phyloP scores from a whole-genome alignment of 2,113 vertebrate genomes.

The Casuarius casuarius region DNA sequence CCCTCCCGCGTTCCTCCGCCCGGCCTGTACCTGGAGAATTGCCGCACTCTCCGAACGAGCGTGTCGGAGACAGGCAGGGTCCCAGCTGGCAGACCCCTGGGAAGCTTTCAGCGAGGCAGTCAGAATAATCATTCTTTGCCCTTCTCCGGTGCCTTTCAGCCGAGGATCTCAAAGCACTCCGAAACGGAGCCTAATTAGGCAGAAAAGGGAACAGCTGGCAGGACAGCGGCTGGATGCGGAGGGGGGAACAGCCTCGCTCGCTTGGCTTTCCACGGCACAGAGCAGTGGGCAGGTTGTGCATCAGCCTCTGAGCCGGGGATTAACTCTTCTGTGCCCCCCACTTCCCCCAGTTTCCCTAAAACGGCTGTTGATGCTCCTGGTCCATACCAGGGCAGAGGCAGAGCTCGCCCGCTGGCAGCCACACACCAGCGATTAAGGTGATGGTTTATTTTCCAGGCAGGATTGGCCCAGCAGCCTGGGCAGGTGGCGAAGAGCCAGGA shows the following conservation, averaged over 20 bases:
- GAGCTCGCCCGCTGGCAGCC: not conserved
- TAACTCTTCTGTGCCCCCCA: not conserved
- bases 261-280: not conserved
- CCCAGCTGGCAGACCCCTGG: not conserved
- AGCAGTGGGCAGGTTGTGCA: not conserved
- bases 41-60: not conserved
- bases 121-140: not conserved
- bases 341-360: not conserved
- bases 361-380: not conserved
- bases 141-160: constrained; percentile 38
- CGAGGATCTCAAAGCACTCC: not conserved
- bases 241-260: not conserved
- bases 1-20: not conserved
- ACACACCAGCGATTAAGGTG: rapidly evolving
- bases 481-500: not conserved
- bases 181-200: not conserved
- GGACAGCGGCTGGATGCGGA: not conserved
- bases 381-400: not conserved
- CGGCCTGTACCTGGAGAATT: not conserved
- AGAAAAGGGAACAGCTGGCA: constrained; percentile 30
- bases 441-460: not conserved
- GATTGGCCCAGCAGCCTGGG: not conserved
- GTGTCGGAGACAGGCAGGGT: not conserved
- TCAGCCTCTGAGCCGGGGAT: not conserved
- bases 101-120: not conserved